Conservation (phyloP, 2,888 invertebrate genomes). For the Xylophagus ater region DNA sequence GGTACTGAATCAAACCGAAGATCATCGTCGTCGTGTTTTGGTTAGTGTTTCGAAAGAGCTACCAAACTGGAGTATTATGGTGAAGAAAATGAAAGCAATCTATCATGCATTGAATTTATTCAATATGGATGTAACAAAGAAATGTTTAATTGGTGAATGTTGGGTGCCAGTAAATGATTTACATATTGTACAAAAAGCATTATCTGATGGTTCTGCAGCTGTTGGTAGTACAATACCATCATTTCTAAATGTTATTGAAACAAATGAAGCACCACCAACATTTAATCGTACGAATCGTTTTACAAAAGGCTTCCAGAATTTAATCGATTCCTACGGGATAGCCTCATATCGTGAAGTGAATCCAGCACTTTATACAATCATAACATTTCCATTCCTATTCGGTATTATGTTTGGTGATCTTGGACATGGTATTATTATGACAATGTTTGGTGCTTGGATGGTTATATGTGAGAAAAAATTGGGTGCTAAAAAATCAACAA, state of each 20-base stretch:
- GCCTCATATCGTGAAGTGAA: constrained; percentile 88
- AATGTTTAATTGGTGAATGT: constrained; percentile 81
- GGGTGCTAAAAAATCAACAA: constrained; percentile 53
- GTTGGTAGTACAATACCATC: constrained; percentile 84
- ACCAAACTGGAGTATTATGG: constrained; percentile 71
- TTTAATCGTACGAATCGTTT: constrained; percentile 88
- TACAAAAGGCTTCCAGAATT: constrained; percentile 82
- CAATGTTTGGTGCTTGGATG: constrained; percentile 70
- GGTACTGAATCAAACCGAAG: constrained; percentile 69
- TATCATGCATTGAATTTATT: constrained; percentile 89
- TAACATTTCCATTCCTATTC: constrained; percentile 91
- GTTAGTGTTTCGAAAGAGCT: constrained; percentile 70
- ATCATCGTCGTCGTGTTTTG: constrained; percentile 71
- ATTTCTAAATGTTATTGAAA: constrained; percentile 80
- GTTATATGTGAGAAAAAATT: constrained; percentile 67
- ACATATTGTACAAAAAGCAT: constrained; percentile 59
- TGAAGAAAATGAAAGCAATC: constrained; percentile 83
- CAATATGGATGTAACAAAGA: constrained; percentile 82
- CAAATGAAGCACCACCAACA: constrained; percentile 74
- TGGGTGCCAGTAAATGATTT: constrained; percentile 72
- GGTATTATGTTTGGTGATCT: constrained; percentile 94
- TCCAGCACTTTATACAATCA: constrained; percentile 77
- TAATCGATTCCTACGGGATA: constrained; percentile 89
- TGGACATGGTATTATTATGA: constrained; percentile 81
- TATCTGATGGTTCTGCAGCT: constrained; percentile 69